Base-by-base conservation (phyloP, 2,888 invertebrate genomes). In the Hemaris fuciformis region DNA sequence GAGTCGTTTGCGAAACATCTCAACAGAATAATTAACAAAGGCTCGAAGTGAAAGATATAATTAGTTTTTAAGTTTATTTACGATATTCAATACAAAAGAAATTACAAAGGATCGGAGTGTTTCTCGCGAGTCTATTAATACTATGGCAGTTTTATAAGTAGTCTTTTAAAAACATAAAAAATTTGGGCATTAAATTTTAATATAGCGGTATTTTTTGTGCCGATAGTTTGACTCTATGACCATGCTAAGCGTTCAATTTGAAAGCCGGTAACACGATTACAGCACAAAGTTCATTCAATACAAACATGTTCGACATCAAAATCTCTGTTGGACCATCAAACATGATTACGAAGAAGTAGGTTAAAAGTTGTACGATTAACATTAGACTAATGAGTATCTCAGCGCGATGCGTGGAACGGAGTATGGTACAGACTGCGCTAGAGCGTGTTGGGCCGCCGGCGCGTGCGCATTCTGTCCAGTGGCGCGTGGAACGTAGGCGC, bases 401-500 rank as follows among this genome's bases (percentile, higher is more conserved):
- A 27, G 41, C 27, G 48, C 31, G 31, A 18, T 18, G n/a, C 41
- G 31, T 22, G 42, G 31, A 20, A 27, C 10, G 27, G 56, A n/a
- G n/a, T n/a, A n/a, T 3, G 23, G 22, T 38, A 43, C 4, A 18
- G 20, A 13, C 4, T 34, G 22, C 15, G 53, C 61, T 61, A 43
- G 18, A 34, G 59, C 23, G 43, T 56, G 58, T 22, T 41, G 58
- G 59, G 56, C 48, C 15, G 59, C 58, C 62, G 31, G 64, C 67
- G 71, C 67, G 61, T 53, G 68, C 69, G 68, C 71, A 68, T 53
- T 56, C 56, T 34, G 7, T 59, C 41, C 27, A n/a, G 62, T 59
- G 38, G 43, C 45, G 60, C 18, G 31, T 43, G 20, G 75, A 76
- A 69, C 71, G 73, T 67, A 73, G 68, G 65, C 71, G 70, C 64